These are phyloP conservation scores for Pangasius krempfi DNA, from an alignment of 2,797 vertebrate species.

Conservation along the genomic window DNA sequence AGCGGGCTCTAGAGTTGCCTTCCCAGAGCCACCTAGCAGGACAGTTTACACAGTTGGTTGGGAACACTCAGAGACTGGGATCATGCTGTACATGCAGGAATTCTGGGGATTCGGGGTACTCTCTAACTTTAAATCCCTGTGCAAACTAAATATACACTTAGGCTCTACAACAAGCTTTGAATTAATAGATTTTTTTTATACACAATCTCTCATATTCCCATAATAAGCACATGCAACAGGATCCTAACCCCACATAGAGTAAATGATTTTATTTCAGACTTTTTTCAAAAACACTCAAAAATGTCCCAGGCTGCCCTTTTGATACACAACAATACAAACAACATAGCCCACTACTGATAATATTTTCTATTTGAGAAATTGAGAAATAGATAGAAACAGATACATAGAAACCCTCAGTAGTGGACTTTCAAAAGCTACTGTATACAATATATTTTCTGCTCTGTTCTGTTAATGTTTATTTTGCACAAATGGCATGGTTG, in stretches of 20 bases:
- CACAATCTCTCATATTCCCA: not conserved
- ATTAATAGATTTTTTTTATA: not conserved
- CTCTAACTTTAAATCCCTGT: not conserved
- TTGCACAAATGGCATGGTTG: not conserved
- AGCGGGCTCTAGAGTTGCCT: constrained; percentile 35
- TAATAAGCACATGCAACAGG: not conserved
- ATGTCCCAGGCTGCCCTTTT: not conserved
- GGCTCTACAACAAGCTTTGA: not conserved
- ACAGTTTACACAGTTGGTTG: constrained; percentile 45
- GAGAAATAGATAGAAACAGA: not conserved
- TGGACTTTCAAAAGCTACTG: not conserved
- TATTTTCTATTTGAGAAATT: not conserved
- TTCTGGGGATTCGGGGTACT: not conserved
- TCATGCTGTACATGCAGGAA: not conserved
- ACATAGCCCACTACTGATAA: not conserved
- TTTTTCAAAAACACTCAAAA: not conserved
- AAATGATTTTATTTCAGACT: not conserved
- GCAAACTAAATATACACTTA: not conserved
- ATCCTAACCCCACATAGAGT: not conserved
- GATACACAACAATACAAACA: not conserved
- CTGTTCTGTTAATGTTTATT: not conserved
- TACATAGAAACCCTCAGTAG: not conserved
- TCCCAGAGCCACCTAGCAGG: constrained; percentile 35
- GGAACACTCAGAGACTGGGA: constrained; percentile 19
- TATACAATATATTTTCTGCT: not conserved